Evolutionary conservation across 2,888 invertebrate species (phyloP), one percentile per base, ranked within the genome.

Genomic region (Stenolophus ochropezus): DNA sequence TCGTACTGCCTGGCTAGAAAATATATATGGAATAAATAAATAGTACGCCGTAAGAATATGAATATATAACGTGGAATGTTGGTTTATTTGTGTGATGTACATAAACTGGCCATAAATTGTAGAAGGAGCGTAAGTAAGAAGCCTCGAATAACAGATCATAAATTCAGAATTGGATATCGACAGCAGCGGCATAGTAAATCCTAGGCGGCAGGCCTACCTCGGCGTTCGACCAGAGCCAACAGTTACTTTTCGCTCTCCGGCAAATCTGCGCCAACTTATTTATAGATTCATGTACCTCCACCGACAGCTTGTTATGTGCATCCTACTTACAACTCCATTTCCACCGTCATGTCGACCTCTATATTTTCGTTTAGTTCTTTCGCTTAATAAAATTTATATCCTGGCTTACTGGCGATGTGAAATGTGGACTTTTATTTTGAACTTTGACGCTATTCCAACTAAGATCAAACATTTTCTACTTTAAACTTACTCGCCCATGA

Each of bases 151-250:
- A 76, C 76, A 76, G 76, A 76, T 76, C 76, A 76, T 76, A 76
- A 76, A 76, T 76, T 76, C 76, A 76, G 58, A 58, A 76, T 76
- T 76, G 76, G 58, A 76, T 76, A 76, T 76, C 76, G 76, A 76
- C 76, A 76, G 76, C 8, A 11, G 16, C 51, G 73, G 49, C 69
- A 18, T n/a, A 69, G 20, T 73, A 73, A 73, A 73, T 73, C 73
- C 73, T 73, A 42, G 73, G 25, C 65, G 65, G 69, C 20, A 11
- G 69, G 61, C 23, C 69, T 20, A 16, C 42, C 11, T n/a, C 58
- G 11, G 8, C 23, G 23, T 42, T 6, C 25, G 27, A 3, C 27
- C 25, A 65, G 25, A 65, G 14, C n/a, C 23, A 69, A 69, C 16
- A 42, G 42, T 69, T 42, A 33, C 18, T 42, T 27, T 27, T 27